A percentile compares a stretch with the other conserved stretches of the same genome.
Evolutionary conservation across 2,797 vertebrate species (phyloP).

Genomic region (Anguilla anguilla): DNA sequence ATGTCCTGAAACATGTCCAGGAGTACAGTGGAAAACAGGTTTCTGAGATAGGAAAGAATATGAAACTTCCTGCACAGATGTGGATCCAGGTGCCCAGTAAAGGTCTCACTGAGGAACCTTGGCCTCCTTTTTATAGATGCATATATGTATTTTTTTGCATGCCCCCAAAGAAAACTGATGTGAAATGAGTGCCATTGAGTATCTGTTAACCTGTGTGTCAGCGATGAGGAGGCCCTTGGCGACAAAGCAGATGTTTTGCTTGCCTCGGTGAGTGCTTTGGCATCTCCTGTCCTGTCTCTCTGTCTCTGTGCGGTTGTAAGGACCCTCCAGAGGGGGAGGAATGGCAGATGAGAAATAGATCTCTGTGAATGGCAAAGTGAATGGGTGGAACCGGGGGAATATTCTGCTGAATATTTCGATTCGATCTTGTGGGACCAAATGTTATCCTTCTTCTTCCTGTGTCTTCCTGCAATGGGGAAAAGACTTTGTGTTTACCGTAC

Average conservation of each 20-base stretch:
- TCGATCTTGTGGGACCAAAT: constrained; percentile 63
- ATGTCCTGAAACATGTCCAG: constrained; percentile 73
- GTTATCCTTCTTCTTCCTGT: constrained; percentile 63
- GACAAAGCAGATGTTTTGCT: constrained; percentile 83
- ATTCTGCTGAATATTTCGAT: constrained; percentile 59
- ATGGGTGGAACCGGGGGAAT: constrained; percentile 56
- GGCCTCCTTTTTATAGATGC: constrained; percentile 62
- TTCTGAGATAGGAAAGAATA: constrained; percentile 80
- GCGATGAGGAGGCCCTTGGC: constrained; percentile 68
- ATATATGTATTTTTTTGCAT: constrained; percentile 53
- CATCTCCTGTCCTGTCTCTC: constrained; percentile 65
- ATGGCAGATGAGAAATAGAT: constrained; percentile 66
- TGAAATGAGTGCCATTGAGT: constrained; percentile 64
- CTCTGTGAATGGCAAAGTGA: constrained; percentile 62
- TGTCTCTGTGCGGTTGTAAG: constrained; percentile 58
- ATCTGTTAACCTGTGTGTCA: constrained; percentile 66
- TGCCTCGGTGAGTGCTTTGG: constrained; percentile 68
- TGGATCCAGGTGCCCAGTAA: constrained; percentile 76
- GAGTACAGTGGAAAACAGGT: constrained; percentile 75
- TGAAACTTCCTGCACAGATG: constrained; percentile 85
- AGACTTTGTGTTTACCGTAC: constrained; percentile 45
- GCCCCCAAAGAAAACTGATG: constrained; percentile 58
- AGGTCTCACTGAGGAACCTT: constrained; percentile 76
- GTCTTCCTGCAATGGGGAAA: constrained; percentile 30
- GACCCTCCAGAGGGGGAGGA: constrained; percentile 60